A percentile compares a stretch with the other conserved stretches of the same genome.
Evolutionary conservation across 2,888 invertebrate genomes (phyloP).

Genomic region (Stictocephala bisonia): DNA sequence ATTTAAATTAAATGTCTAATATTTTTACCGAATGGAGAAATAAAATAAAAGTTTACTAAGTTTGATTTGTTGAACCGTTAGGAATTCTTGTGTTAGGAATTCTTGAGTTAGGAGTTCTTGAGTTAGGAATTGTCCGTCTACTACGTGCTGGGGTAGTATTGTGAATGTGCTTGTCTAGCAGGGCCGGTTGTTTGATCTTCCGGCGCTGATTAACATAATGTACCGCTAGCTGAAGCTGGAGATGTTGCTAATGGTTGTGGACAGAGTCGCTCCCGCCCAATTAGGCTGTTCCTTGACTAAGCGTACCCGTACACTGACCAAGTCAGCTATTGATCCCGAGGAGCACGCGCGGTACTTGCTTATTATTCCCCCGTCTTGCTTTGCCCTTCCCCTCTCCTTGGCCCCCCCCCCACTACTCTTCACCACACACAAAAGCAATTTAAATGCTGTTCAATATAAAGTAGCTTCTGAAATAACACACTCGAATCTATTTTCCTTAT

Average conservation of each 20-base stretch:
- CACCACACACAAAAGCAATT: slow-evolving; percentile 51
- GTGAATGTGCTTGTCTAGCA: too few relatives aligned
- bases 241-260: slow-evolving; percentile 24
- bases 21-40: too few relatives aligned
- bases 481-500: slow-evolving; percentile 27
- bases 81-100: too few relatives aligned
- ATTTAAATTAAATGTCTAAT: too few relatives aligned
- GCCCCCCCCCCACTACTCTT: slow-evolving; percentile 52
- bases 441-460: slow-evolving; percentile 47
- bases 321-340: slow-evolving; percentile 19
- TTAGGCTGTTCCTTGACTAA: slow-evolving; percentile 37
- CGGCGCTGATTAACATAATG: slow-evolving; percentile 23
- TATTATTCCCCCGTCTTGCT: slow-evolving; percentile 40
- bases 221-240: slow-evolving; percentile 8
- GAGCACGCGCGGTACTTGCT: slow-evolving; percentile 29
- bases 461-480: slow-evolving; percentile 44
- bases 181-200: too few relatives aligned
- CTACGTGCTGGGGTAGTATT: too few relatives aligned
- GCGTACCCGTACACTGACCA: slow-evolving; percentile 33
- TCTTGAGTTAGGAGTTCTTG: too few relatives aligned
- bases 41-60: too few relatives aligned
- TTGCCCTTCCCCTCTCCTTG: slow-evolving; percentile 46
- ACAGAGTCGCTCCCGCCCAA: slow-evolving; percentile 24
- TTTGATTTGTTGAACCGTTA: too few relatives aligned
- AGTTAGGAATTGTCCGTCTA: too few relatives aligned